Base-by-base conservation (phyloP, 2,113 vertebrate species). In the Gymnorhina tibicen region DNA sequence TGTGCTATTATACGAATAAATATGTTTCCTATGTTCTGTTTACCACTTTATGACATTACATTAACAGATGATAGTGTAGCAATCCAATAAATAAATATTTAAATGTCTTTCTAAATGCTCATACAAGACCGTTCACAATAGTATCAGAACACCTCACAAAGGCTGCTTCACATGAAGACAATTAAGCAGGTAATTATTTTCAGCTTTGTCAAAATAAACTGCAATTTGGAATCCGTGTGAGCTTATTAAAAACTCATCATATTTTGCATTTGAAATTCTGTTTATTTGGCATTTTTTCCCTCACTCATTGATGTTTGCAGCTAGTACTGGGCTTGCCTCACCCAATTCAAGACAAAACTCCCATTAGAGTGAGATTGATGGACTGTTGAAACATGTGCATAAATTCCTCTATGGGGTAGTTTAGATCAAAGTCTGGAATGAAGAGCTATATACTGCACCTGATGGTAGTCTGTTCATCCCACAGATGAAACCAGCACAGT, bases 121-220 rank as follows among this genome's bases (percentile, higher is more conserved):
- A 16, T 72, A 53, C n/a, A 91, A 59, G 44, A 28, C 17, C 53
- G 8, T 21, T 90, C 64, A 72, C 79, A 90, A 35, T 24, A 86
- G 32, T 41, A 75, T 77, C 37, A 26, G 44, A 83, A 74, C 52
- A 92, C 60, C 52, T 94, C 88, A 83, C 35, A 77, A 93, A 86
- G 27, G 35, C 55, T 86, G 27, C 73, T 93, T 91, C 59, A 64
- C 16, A 3, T 59, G 37, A 90, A 86, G 33, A 9, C 52, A 92
- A 95, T 97, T 90, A 96, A 86, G 44, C 24, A 70, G 30, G 63
- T 63, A 96, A 94, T 91, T 93, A 90, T 91, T 96, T 94, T 86
- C 79, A 90, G 24, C 68, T 95, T 84, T 94, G 50, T 94, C 60
- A 91, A 93, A 96, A 93, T 90, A 94, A 95, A 78, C 47, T 63